These are phyloP conservation scores for Phrynocephalus versicolor DNA, from an alignment of 2,113 vertebrate genomes.

Conservation along the genomic window DNA sequence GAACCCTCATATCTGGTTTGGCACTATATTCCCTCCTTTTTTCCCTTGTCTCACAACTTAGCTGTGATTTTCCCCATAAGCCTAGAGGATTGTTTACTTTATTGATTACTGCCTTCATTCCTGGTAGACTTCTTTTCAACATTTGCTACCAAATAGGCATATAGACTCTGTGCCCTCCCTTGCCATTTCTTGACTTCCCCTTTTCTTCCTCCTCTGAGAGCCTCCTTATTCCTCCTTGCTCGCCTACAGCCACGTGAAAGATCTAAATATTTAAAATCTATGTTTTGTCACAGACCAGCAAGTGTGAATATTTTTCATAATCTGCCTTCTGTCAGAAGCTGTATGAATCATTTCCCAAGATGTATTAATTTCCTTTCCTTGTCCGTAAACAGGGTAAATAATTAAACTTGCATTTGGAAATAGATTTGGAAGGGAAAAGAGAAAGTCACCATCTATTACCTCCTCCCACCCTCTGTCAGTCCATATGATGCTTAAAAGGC, in stretches of 20 bases:
- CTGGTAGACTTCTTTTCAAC: not conserved
- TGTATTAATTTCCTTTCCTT: constrained; percentile 61
- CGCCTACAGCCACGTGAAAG: constrained; percentile 13
- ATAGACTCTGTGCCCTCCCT: not conserved
- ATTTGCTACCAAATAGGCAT: not conserved
- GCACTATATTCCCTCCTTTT: not conserved
- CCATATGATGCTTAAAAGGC: constrained; percentile 57
- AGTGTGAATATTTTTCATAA: constrained; percentile 48
- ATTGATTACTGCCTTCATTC: constrained; percentile 31
- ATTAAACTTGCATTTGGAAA: constrained; percentile 65
- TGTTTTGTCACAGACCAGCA: constrained; percentile 46
- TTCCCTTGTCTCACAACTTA: not conserved
- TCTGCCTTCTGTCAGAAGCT: constrained; percentile 57
- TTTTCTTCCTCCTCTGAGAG: constrained; percentile 3
- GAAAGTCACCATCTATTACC: constrained; percentile 57
- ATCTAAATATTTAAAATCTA: constrained; percentile 75
- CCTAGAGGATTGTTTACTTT: constrained; percentile 13
- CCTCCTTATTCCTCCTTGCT: constrained; percentile 23
- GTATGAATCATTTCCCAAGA: constrained; percentile 65
- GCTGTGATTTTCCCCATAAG: not conserved
- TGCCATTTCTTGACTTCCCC: not conserved
- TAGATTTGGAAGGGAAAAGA: not conserved
- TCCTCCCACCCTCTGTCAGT: constrained; percentile 51
- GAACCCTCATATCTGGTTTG: too few relatives aligned
- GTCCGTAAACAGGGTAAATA: constrained; percentile 69